Evolutionary conservation across 2,113 vertebrate genomes (phyloP).

Genomic region (Ifrita kowaldi): DNA sequence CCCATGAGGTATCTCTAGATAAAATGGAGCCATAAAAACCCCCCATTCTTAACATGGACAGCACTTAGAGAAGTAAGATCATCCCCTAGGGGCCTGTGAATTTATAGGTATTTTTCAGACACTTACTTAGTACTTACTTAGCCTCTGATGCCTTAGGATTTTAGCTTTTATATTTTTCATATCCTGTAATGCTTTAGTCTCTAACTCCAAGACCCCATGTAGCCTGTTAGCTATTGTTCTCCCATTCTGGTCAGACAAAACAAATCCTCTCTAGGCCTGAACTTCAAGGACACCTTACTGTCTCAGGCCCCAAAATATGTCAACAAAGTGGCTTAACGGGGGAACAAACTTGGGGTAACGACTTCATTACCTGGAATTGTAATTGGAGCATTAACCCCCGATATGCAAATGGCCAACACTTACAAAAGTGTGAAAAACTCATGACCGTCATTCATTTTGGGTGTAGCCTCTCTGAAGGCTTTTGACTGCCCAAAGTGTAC

Average conservation of each 20-base stretch:
- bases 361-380: background rate
- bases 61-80: background rate
- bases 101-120: background rate
- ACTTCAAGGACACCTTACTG: background rate
- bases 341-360: background rate
- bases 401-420: background rate
- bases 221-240: background rate
- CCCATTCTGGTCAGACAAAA: background rate
- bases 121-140: background rate
- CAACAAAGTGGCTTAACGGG: background rate
- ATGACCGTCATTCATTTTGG: fast-evolving
- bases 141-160: background rate
- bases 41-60: background rate
- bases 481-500: background rate
- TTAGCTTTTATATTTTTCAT: background rate
- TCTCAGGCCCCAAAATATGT: background rate
- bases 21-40: background rate
- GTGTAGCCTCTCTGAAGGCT: background rate
- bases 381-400: background rate
- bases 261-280: background rate
- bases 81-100: background rate
- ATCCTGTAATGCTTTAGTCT: background rate
- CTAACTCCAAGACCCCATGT: background rate
- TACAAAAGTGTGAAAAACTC: background rate
- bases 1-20: fast-evolving